Percentiles rank a stretch among this genome's conserved stretches.
Conservation (phyloP, 64 coral and sea anemone species). For the Montipora efflorescens region DNA sequence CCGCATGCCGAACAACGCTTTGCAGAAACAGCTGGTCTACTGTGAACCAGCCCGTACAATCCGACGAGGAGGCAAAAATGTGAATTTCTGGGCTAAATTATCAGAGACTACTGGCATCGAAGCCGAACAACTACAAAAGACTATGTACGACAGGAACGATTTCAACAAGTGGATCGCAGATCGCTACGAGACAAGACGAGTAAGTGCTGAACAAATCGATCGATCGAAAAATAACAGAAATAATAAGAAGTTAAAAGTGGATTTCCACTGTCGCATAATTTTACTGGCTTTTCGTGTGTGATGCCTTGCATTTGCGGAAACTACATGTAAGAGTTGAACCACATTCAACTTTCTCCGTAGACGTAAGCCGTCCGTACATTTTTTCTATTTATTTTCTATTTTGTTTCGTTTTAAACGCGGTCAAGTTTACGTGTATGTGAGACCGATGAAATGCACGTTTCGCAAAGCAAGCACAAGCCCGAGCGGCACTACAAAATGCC, state of each 20-base stretch:
- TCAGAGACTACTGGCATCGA: too few relatives aligned
- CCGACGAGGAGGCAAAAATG: too few relatives aligned
- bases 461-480: constrained; percentile 1
- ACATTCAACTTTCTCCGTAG: constrained; percentile 1
- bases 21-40: too few relatives aligned
- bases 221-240: constrained; percentile 18
- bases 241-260: background rate
- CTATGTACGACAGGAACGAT: too few relatives aligned
- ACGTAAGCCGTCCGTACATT: background rate
- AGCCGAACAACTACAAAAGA: too few relatives aligned
- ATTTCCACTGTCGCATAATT: constrained; percentile 31
- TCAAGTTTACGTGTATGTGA: background rate
- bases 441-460: background rate
- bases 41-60: too few relatives aligned
- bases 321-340: constrained; percentile 1
- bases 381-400: background rate
- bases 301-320: background rate
- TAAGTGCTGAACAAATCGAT: too few relatives aligned
- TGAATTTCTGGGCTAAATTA: too few relatives aligned
- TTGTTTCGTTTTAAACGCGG: background rate
- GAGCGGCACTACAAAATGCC: background rate
- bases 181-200: too few relatives aligned
- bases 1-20: too few relatives aligned
- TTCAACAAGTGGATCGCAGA: too few relatives aligned
- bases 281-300: constrained; percentile 17